Evolutionary conservation across 1,140 invertebrate genomes (phyloP).

Genomic region (Steinernema khuongi): DNA sequence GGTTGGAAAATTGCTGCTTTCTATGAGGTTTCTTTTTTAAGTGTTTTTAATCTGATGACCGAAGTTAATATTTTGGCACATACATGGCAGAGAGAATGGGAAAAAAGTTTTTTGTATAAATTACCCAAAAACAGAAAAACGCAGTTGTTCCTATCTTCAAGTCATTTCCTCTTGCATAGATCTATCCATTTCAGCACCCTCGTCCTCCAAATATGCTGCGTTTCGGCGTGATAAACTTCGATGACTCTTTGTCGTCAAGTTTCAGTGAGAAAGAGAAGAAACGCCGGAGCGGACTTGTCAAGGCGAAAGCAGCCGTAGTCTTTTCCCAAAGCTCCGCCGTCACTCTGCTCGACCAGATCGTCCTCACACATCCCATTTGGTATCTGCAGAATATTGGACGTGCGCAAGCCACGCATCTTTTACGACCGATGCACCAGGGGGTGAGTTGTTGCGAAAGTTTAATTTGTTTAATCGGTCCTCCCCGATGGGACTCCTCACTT

Average conservation of each 20-base stretch:
- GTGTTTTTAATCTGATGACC: no score
- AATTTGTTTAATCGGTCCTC: no score
- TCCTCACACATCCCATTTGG: neutral
- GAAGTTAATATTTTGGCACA: no score
- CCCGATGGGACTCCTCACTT: no score
- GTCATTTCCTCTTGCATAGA: neutral
- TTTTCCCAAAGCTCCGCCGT: neutral
- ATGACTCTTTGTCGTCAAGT: neutral
- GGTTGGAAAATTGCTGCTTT: no score
- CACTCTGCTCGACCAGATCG: constrained; percentile 1
- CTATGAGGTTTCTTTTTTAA: no score
- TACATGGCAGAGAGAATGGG: no score
- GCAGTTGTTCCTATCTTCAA: no score
- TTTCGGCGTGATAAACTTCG: no score
- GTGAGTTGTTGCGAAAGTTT: neutral
- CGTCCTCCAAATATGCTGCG: neutral
- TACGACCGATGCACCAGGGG: neutral
- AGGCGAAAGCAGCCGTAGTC: neutral
- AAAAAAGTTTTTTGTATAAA: no score
- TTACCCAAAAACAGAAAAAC: no score
- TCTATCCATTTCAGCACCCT: neutral
- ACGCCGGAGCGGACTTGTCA: neutral
- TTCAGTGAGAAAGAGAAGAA: constrained; percentile 6
- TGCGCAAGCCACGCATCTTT: neutral
- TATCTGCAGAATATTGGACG: neutral